Percentiles rank a stretch among this genome's conserved stretches.
Conservation (phyloP, 2,113 vertebrate genomes). For the Plotosus lineatus region DNA sequence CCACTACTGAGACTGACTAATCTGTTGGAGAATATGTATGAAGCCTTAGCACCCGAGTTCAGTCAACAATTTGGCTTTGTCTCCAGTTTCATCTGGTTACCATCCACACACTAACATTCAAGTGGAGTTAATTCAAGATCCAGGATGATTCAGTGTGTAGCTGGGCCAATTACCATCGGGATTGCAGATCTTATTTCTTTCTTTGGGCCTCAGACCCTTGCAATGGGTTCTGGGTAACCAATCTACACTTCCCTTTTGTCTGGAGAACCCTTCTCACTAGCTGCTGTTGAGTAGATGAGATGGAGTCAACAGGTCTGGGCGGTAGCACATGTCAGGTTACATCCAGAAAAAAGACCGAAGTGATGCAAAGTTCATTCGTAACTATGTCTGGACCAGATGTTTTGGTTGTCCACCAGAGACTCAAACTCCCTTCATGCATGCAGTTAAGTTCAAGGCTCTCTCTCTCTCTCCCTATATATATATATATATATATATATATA, state of each 20-base stretch:
- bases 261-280: not conserved
- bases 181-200: not conserved
- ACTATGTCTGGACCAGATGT: not conserved
- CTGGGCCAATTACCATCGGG: not conserved
- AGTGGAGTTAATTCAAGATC: not conserved
- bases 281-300: not conserved
- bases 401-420: not conserved
- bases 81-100: not conserved
- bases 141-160: not conserved
- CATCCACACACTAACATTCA: not conserved
- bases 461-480: too few species aligned
- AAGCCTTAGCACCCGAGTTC: not conserved
- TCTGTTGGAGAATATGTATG: not conserved
- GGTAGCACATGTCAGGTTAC: not conserved
- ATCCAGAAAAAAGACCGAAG: not conserved
- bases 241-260: not conserved
- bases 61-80: not conserved
- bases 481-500: too few species aligned
- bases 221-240: not conserved
- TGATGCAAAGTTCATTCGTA: not conserved
- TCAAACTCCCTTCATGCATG: not conserved
- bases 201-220: not conserved
- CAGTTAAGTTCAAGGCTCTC: not conserved
- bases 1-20: not conserved
- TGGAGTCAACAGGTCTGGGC: not conserved